phyloP scores from a whole-genome alignment of 2,888 invertebrate species.

The Ophraella communa region DNA sequence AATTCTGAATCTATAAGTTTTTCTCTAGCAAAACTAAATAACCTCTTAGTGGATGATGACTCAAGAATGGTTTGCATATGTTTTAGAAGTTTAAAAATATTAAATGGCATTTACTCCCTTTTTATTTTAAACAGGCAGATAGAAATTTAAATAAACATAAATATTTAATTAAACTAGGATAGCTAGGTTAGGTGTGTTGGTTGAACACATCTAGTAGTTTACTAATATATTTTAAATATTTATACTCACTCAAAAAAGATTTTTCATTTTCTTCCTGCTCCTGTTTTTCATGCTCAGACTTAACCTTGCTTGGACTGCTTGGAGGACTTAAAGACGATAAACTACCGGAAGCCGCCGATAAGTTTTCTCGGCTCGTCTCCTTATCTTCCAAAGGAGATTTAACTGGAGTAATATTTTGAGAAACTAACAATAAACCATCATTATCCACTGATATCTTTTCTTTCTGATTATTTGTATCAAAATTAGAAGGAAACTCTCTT shows the following conservation, averaged over 20 bases:
- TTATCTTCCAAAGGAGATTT: conserved; percentile 62
- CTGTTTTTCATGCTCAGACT: conserved; percentile 61
- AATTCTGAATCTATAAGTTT: too few species aligned
- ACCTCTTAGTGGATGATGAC: too few species aligned
- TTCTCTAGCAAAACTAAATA: too few species aligned
- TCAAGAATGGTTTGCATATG: too few species aligned
- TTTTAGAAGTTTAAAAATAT: too few species aligned
- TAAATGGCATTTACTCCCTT: too few species aligned
- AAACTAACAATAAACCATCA: conserved; percentile 45
- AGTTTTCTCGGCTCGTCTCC: conserved; percentile 54
- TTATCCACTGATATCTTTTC: conserved; percentile 19
- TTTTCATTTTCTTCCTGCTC: conserved; percentile 66
- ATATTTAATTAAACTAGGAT: too few species aligned
- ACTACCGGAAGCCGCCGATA: conserved; percentile 58
- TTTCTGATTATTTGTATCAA: not conserved
- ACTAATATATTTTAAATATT: not conserved
- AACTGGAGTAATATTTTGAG: conserved; percentile 43
- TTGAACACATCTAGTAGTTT: too few species aligned
- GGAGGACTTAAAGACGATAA: conserved; percentile 59
- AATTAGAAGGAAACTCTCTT: conserved; percentile 1
- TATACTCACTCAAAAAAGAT: conserved; percentile 48
- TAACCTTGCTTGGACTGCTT: conserved; percentile 57
- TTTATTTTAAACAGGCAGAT: too few species aligned
- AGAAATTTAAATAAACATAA: too few species aligned
- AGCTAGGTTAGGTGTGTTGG: too few species aligned